Percentiles rank a stretch among this genome's conserved stretches.
phyloP scores from a whole-genome alignment of 2,888 invertebrate genomes.

The Amblyjoppa proteus region DNA sequence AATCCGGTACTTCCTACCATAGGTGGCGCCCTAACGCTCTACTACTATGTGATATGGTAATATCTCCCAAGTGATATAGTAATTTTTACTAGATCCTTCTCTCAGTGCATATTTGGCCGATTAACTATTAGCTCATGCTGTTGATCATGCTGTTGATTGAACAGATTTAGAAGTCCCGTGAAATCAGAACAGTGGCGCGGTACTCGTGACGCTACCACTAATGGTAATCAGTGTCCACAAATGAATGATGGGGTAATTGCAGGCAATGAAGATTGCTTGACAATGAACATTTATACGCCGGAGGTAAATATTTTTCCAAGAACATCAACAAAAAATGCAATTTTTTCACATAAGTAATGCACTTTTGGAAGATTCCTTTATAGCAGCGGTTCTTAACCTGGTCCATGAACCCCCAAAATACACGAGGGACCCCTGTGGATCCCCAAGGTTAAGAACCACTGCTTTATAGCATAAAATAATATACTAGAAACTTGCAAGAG shows the following conservation, averaged over 20 bases:
- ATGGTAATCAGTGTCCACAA: constrained; percentile 65
- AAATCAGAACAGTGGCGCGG: constrained; percentile 22
- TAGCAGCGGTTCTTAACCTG: too few relatives aligned
- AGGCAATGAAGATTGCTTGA: constrained; percentile 66
- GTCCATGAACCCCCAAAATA: too few relatives aligned
- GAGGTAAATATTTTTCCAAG: constrained; percentile 27
- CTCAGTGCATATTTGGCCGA: not conserved
- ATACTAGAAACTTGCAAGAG: not conserved
- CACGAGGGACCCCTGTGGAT: too few relatives aligned
- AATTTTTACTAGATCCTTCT: too few relatives aligned
- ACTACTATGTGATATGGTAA: too few relatives aligned
- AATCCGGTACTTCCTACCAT: too few relatives aligned
- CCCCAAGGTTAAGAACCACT: too few relatives aligned
- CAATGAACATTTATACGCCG: constrained; percentile 64
- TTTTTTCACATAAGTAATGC: too few relatives aligned
- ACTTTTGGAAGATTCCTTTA: too few relatives aligned
- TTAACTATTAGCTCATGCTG: not conserved
- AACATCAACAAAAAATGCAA: not conserved
- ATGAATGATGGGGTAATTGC: constrained; percentile 18
- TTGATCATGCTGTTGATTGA: not conserved
- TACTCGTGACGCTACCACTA: constrained; percentile 36
- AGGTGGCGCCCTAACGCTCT: too few relatives aligned
- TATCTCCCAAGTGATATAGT: too few relatives aligned
- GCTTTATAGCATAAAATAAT: not conserved
- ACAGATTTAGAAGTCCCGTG: constrained; percentile 67